Conservation (phyloP, 2,888 invertebrate species). For the Ectemnius continuus region DNA sequence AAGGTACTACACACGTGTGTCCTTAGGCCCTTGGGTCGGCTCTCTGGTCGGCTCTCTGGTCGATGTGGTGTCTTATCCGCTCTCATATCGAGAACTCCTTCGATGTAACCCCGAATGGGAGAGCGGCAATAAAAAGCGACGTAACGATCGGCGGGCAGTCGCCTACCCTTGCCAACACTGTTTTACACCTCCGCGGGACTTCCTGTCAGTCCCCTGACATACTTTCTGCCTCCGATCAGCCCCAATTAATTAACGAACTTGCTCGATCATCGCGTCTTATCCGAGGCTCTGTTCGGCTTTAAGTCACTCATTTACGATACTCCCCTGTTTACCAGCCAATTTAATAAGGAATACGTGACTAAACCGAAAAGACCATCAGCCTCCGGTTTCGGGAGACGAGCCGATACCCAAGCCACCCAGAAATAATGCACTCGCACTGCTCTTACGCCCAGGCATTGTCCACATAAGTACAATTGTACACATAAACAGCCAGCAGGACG, state of each 20-base stretch:
- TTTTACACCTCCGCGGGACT: not conserved
- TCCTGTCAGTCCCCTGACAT: constrained; percentile 7
- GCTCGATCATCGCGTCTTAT: constrained; percentile 1
- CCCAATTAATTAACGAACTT: constrained; percentile 34
- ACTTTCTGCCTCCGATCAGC: not conserved
- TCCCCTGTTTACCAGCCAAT: too few relatives aligned
- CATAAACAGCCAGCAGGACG: too few relatives aligned
- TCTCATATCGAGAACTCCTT: not conserved
- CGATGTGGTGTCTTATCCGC: constrained; percentile 7
- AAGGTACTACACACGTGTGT: not conserved
- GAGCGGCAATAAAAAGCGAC: constrained; percentile 20
- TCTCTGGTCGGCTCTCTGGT: not conserved
- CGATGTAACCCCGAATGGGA: constrained; percentile 4
- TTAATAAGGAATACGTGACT: too few relatives aligned
- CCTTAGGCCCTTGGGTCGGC: constrained; percentile 1
- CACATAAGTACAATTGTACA: too few relatives aligned
- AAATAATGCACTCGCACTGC: too few relatives aligned
- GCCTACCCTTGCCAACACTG: constrained; percentile 11
- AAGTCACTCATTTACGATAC: too few relatives aligned
- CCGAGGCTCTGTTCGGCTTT: not conserved
- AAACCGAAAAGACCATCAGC: too few relatives aligned
- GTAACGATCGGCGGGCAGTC: constrained; percentile 19
- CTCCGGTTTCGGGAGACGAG: too few relatives aligned
- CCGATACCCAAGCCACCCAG: too few relatives aligned
- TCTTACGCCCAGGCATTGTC: too few relatives aligned